Evolutionary conservation across 2,797 vertebrate species (phyloP).

Genomic region (Molossus alvarezi): DNA sequence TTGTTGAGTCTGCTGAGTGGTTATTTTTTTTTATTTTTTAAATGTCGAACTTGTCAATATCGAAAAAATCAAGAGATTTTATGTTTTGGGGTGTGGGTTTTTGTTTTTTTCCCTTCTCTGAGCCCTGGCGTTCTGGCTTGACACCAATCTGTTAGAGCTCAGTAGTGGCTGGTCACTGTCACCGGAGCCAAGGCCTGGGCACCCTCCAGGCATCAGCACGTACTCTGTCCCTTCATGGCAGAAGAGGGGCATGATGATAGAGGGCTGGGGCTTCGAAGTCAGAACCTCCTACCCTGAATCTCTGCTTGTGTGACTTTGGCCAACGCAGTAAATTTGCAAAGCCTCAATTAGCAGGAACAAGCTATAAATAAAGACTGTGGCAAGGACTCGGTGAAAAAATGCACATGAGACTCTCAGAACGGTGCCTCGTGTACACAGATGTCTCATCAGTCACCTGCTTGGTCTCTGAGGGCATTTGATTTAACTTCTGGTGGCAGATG

Average conservation of each 20-base stretch:
- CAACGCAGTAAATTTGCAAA: neutral
- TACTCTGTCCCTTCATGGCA: neutral
- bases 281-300: neutral
- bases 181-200: neutral
- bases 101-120: neutral
- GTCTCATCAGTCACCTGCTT: neutral
- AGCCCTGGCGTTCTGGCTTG: neutral
- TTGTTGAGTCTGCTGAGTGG: neutral
- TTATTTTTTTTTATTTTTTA: neutral
- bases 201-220: too few species aligned
- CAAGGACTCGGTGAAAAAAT: neutral
- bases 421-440: neutral
- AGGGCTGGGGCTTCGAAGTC: neutral
- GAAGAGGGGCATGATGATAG: too few species aligned
- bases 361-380: neutral
- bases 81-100: neutral
- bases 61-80: constrained; percentile 31
- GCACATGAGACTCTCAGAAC: neutral
- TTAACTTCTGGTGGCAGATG: neutral
- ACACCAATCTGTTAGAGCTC: neutral
- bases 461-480: neutral
- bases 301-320: neutral
- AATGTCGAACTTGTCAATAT: neutral
- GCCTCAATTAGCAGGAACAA: neutral
- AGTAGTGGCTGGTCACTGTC: neutral